Percentiles rank a stretch among this genome's conserved stretches.
Conservation (phyloP, 2,797 vertebrate genomes). For the Trachops cirrhosus region DNA sequence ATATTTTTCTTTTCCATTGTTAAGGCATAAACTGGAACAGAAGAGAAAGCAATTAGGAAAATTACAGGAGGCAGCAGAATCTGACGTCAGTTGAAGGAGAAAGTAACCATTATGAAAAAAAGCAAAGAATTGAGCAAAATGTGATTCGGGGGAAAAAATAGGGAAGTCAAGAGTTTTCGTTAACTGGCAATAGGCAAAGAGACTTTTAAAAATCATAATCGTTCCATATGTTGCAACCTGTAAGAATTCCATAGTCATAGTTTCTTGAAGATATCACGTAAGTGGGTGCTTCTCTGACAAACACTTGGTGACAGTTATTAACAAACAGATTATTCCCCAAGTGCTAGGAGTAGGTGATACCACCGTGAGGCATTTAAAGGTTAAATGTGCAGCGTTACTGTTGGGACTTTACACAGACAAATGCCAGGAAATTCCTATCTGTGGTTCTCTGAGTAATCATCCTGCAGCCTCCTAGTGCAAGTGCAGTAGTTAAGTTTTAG, state of each 20-base stretch:
- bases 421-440: not conserved
- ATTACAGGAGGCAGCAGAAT: conserved; percentile 16
- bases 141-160: not conserved
- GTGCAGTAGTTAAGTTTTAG: not conserved
- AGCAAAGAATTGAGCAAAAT: conserved; percentile 38
- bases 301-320: not conserved
- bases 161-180: not conserved
- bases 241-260: not conserved
- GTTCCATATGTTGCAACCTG: not conserved
- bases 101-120: conserved; percentile 40
- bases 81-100: conserved; percentile 26
- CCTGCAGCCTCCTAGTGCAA: not conserved
- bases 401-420: not conserved
- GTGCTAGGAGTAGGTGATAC: not conserved
- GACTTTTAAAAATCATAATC: not conserved
- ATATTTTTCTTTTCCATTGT: conserved; percentile 44
- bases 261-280: not conserved
- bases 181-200: not conserved
- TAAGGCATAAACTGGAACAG: conserved; percentile 22
- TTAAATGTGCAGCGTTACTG: not conserved
- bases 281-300: not conserved
- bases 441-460: not conserved
- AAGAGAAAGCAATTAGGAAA: conserved; percentile 62
- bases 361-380: not conserved
- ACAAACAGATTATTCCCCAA: not conserved